Base-by-base conservation (phyloP, 2,797 vertebrate genomes). In the Acanthurus leucopareius region DNA sequence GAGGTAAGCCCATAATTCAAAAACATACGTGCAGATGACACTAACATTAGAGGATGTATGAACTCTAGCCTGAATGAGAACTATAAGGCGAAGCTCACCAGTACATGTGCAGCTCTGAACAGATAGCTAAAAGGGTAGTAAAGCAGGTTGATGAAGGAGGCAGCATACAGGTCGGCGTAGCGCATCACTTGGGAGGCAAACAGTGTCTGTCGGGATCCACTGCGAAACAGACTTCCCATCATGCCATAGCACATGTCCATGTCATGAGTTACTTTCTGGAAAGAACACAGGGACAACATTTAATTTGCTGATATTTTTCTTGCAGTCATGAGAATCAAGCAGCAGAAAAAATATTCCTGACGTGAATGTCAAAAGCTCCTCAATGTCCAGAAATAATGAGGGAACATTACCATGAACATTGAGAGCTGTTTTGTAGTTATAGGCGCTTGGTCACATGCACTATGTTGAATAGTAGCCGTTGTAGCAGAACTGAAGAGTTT, bases 221-320 rank as follows among this genome's bases (percentile, higher is more conserved):
- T 99, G 87, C 98, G 97, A 73, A 99, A 99, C 38, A 99, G 95
- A 78, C 98, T 99, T 66, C 98, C 98, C 98, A 97, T 99, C 98
- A 99, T 99, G 75, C 98, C 98, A 0, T 99, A 99, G 94, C 98
- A 99, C 98, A 99, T 99, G 88, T 99, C 98, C 98, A 99, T 99
- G 94, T 99, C 98, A 0, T 99, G 98, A 20, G 98, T 99, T 61
- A 99, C 97, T 98, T 99, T 99, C 98, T 99, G 38, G 9, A 60
- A 19, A 45, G 47, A 25, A 77, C 49, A 62, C 19, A 35, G n/a
- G 47, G 14, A 47, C 5, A 15, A 44, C 0, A 62, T 61, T 53
- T 56, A 1, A 58, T 28, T 14, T 53, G 1, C 2, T 13, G 16
- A 19, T 10, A 8, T 16, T 20, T 42, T 32, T 13, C 5, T 2